Base-by-base conservation (phyloP, 1,140 invertebrate species). In the Nomia melanderi region DNA sequence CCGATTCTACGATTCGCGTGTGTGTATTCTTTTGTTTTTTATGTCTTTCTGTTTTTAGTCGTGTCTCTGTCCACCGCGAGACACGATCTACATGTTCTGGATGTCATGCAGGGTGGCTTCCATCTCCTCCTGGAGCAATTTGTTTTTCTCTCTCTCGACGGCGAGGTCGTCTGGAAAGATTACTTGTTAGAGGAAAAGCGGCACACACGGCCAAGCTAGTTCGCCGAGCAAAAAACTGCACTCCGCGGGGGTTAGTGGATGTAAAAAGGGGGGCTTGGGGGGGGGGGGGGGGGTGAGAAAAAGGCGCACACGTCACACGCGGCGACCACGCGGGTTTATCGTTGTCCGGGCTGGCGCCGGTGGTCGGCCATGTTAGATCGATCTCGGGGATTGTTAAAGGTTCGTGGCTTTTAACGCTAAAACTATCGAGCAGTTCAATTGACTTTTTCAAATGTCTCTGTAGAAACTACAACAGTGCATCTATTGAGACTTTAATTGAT, bases 71-170 rank as follows among this genome's bases (percentile, higher is more conserved):
- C 87, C 87, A 89, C 82, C 88, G 88, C 87, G 83, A 86, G 87
- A 89, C 82, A 87, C 78, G 82, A 83, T 84, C 66, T 97, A 99
- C 97, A 99, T 98, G 93, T 98, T 99, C 94, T 99, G 98, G 94
- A 99, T 98, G 94, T 99, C 98, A 95, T 99, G 97, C 93, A 99
- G 96, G 89, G 98, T 99, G 89, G 97, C 96, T 93, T 99, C 98
- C 97, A 99, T 99, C 93, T 99, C 99, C 92, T 98, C 97, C 93
- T 98, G 96, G 88, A 99, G 95, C 92, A 97, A 93, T 95, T 98
- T 98, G 94, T 98, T 98, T 95, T 98, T 98, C 94, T 97, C 97
- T 94, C 97, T 97, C 94, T 98, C 98, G 89, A 95, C 94, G 91
- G 98, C 94, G 91, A 99, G 95, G 93, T 99, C 98, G 95, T 99